Base-by-base conservation (phyloP, 2,113 vertebrate genomes). In the Potamarius usumacintae region DNA sequence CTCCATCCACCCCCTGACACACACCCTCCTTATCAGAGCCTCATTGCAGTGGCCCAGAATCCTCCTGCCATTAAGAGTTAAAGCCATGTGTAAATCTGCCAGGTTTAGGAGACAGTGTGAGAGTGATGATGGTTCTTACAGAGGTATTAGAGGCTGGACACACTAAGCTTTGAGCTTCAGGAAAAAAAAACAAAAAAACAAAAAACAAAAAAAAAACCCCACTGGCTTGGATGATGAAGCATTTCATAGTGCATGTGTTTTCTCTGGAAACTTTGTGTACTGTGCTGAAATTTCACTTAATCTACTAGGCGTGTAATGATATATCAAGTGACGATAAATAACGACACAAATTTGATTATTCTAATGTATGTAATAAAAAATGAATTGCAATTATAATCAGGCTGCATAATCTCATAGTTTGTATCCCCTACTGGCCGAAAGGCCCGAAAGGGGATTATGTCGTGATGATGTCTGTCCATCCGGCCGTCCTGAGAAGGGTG, bases 61-160 rank as follows among this genome's bases (percentile, higher is more conserved):
- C 83, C 14, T 76, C 83, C 60, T 53, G 81, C 20, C 79, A 89
- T 85, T 90, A 86, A 48, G 86, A 42, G 57, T 48, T 83, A 82
- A 86, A 63, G 81, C 71, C 25, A 71, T 53, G 62, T 42, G 53
- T 71, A 58, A 85, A 83, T 86, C 79, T 78, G 84, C 80, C 62
- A 65, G 78, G 76, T 72, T 25, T 42, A 10, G 27, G 55, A 67
- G 79, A 15, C 12, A 52, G 34, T 65, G 48, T 82, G 22, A 81
- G 58, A 85, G 20, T n/a, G 77, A 58, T 81, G 83, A 76, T 63
- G 80, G 15, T 60, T 18, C 25, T 83, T 50, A 30, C 8, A 80
- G 50, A 53, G 1, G 12, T 57, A 25, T 82, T 52, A 74, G 42
- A 17, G 34, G 25, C n/a, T 72, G 57, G n/a, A 87, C 30, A 82